Base-by-base conservation (phyloP, 1,140 invertebrate genomes). In the Leptonema lineaticorne region DNA sequence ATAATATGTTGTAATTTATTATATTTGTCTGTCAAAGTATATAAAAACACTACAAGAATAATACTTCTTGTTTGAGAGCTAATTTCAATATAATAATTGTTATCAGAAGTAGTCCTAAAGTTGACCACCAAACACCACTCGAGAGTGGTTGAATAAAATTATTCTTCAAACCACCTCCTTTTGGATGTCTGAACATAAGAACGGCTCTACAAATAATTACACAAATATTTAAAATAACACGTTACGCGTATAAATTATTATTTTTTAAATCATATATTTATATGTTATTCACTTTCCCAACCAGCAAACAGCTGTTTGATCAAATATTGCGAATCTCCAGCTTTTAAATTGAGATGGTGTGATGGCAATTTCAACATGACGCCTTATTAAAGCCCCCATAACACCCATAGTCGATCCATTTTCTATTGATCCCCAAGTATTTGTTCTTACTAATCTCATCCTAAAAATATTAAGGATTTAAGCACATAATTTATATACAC, bases 291-390 rank as follows among this genome's bases (percentile, higher is more conserved):
- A 69, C 70, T 67, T 53, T 0, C 68, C 71, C 28, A 73, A 50
- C 68, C 68, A 73, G 16, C 20, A 57, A 0, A 73, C 66, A 5
- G 60, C 60, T 6, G 68, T 68, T 41, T 69, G 65, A 50, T 70
- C 68, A 1, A 64, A 48, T 7, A 69, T 37, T n/a, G 53, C 59
- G 9, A 69, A 27, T 53, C 71, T 57, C 16, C 69, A 60, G 22
- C n/a, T 22, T 26, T 73, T 73, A 28, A 70, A 73, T 56, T 73
- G 71, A 1, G 65, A 63, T 14, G 72, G 69, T 0, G 69, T 71
- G 4, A 70, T 69, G 8, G 66, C 41, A 22, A 73, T 27, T 62
- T 73, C 72, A 3, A 67, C 69, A 7, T 64, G 14, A 11, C 45
- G 26, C n/a, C 45, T 66, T 29, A 64, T 37, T 5, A 73, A 48